Evolutionary conservation across 2,888 invertebrate species (phyloP).

Genomic region (Tubulanus polymorphus): DNA sequence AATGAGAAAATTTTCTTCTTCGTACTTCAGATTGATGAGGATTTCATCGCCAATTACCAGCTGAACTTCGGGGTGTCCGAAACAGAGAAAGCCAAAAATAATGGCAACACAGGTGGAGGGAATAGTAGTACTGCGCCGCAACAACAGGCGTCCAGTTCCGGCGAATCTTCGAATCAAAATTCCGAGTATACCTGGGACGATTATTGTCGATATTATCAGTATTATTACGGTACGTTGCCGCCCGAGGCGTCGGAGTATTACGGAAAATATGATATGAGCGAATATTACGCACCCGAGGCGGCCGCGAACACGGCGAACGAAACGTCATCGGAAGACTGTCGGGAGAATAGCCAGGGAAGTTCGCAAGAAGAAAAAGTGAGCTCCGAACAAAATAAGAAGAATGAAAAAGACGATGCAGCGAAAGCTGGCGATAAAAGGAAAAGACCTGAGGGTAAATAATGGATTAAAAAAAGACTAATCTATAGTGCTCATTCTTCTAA

Average conservation of each 20-base stretch:
- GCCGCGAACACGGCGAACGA: background rate
- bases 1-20: conserved; percentile 1
- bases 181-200: conserved; percentile 17
- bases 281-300: background rate
- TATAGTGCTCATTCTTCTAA: too few species aligned
- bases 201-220: conserved; percentile 31
- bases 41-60: conserved; percentile 93
- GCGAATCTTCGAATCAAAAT: too few species aligned
- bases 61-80: conserved; percentile 68
- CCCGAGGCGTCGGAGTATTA: conserved; percentile 4
- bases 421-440: conserved; percentile 2
- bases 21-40: conserved; percentile 74
- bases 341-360: too few species aligned
- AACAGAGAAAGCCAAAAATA: conserved; percentile 4
- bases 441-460: too few species aligned
- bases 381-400: conserved; percentile 18
- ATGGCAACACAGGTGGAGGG: conserved; percentile 3
- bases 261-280: conserved; percentile 7
- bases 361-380: background rate
- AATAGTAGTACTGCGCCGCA: conserved; percentile 1
- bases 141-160: too few species aligned
- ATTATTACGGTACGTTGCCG: conserved; percentile 20
- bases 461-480: too few species aligned
- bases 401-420: background rate
- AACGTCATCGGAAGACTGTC: too few species aligned